A percentile compares a stretch with the other conserved stretches of the same genome.
Evolutionary conservation across 2,888 invertebrate species (phyloP).

Genomic region (Gymnosoma rotundatum): DNA sequence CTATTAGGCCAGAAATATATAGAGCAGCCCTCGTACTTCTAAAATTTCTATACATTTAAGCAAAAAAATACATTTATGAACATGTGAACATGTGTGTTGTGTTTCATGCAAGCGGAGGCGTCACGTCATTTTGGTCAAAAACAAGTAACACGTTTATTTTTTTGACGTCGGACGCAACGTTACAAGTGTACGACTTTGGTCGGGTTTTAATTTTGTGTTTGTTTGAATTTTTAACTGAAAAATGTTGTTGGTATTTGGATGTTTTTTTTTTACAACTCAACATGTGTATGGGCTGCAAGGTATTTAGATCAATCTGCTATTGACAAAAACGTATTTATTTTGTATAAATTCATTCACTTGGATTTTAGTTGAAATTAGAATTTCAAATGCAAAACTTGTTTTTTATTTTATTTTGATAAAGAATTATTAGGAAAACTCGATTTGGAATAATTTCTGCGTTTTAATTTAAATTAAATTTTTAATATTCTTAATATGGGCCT

Average conservation of each 20-base stretch:
- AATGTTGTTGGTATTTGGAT: background rate
- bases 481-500: no score
- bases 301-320: conserved; percentile 57
- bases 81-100: background rate
- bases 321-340: conserved; percentile 9
- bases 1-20: no score
- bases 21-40: no score
- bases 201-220: conserved; percentile 12
- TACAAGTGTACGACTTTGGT: conserved; percentile 42
- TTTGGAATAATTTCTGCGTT: no score
- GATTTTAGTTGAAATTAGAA: conserved; percentile 30
- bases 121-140: conserved; percentile 52
- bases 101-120: conserved; percentile 49
- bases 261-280: conserved; percentile 18
- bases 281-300: conserved; percentile 61
- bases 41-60: no score
- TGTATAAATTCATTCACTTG: conserved; percentile 15
- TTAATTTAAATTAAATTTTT: no score
- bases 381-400: conserved; percentile 42
- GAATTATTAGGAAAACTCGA: no score
- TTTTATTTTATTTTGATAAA: background rate
- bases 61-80: no score
- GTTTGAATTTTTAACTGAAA: background rate
- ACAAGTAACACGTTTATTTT: conserved; percentile 32
- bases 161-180: conserved; percentile 26